phyloP scores from a whole-genome alignment of 1,140 invertebrate species.

The Diachasma alloeum region DNA sequence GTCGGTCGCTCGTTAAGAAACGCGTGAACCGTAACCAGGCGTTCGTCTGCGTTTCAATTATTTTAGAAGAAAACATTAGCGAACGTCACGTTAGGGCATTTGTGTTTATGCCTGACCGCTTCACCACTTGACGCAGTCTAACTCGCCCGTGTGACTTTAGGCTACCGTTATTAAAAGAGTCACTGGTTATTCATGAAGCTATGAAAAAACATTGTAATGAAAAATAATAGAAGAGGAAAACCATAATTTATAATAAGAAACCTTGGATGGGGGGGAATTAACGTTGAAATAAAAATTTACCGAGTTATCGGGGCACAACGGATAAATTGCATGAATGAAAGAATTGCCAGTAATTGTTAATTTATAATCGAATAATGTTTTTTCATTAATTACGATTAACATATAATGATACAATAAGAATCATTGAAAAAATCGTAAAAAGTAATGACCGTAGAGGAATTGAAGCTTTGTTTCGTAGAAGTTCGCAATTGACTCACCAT shows the following conservation, averaged over 20 bases:
- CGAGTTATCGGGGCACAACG: background rate
- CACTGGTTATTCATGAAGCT: background rate
- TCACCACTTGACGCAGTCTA: background rate
- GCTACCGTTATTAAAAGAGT: background rate
- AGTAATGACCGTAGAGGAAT: constrained; percentile 12
- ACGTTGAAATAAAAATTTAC: background rate
- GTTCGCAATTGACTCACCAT: background rate
- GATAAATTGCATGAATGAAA: background rate
- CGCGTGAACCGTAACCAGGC: constrained; percentile 32
- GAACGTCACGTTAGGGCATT: background rate
- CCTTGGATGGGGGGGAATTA: background rate
- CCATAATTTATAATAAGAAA: background rate
- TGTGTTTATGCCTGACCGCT: background rate
- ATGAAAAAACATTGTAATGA: background rate
- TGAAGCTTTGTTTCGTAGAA: background rate
- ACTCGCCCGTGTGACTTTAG: background rate
- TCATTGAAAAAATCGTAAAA: constrained; percentile 7
- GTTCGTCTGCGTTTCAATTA: constrained; percentile 40
- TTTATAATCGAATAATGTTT: background rate
- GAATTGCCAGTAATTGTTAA: background rate
- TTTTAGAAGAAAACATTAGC: constrained; percentile 36
- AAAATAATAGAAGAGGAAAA: too few relatives aligned
- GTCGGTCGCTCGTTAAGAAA: constrained; percentile 38
- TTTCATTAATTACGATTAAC: background rate
- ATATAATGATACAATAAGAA: background rate